These are phyloP conservation scores for Denticeps clupeoides DNA, from an alignment of 2,797 vertebrate genomes.

Conservation along the genomic window DNA sequence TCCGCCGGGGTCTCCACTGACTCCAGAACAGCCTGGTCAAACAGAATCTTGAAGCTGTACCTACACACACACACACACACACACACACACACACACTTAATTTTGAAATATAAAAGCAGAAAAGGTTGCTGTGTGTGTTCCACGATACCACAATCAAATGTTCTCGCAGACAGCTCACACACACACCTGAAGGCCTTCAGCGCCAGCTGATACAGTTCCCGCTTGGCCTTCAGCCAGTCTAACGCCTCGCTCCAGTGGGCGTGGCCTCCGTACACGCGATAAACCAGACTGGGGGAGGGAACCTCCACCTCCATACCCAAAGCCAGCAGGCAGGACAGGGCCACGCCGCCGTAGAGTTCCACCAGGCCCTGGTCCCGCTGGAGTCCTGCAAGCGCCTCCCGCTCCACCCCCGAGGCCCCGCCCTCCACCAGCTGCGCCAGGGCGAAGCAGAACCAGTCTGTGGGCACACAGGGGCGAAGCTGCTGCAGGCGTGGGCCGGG, in stretches of 20 bases:
- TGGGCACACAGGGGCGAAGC: constrained; percentile 76
- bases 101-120: background rate
- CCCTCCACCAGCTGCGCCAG: constrained; percentile 67
- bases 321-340: constrained; percentile 75
- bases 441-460: constrained; percentile 86
- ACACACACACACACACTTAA: background rate
- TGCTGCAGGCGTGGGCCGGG: constrained; percentile 62
- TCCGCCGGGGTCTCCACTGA: constrained; percentile 76
- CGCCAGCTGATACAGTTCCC: constrained; percentile 85
- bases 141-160: no score
- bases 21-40: constrained; percentile 91
- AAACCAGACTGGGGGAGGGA: constrained; percentile 77
- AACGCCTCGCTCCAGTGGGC: constrained; percentile 81
- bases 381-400: constrained; percentile 69
- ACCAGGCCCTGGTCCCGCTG: constrained; percentile 71
- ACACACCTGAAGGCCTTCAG: constrained; percentile 89
- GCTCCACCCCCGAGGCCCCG: constrained; percentile 63
- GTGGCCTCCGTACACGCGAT: constrained; percentile 80
- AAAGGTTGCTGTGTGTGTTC: no score
- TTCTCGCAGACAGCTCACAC: no score
- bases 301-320: constrained; percentile 73
- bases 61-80: constrained; percentile 43
- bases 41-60: constrained; percentile 89
- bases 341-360: constrained; percentile 73
- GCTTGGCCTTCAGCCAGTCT: constrained; percentile 81